phyloP scores from a whole-genome alignment of 2,113 vertebrate species.

The Loxodonta africana region DNA sequence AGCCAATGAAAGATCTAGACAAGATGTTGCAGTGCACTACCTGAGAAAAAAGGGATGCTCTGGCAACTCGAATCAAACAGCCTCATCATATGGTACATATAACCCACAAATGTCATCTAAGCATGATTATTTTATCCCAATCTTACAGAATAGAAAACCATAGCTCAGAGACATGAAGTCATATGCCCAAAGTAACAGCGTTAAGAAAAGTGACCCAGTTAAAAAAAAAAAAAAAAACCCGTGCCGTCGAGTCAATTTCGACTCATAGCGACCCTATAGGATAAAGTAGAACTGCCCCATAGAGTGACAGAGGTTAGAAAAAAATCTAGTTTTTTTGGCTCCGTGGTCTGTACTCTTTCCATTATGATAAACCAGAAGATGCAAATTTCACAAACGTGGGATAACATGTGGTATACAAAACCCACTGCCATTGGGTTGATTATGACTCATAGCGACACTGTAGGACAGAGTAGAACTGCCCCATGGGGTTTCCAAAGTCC shows the following conservation, averaged over 20 bases:
- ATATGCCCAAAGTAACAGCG: not conserved
- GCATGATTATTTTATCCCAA: not conserved
- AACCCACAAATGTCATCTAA: not conserved
- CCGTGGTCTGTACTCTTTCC: not conserved
- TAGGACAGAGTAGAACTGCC: not conserved
- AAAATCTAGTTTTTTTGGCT: constrained; percentile 26
- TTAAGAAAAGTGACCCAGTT: not conserved
- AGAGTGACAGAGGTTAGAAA: not conserved
- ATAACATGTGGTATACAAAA: constrained; percentile 18
- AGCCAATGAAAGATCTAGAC: not conserved
- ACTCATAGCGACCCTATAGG: no score
- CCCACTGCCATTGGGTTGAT: not conserved
- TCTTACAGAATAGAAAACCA: not conserved
- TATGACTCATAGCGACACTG: not conserved
- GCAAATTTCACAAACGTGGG: constrained; percentile 14
- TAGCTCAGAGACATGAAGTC: not conserved
- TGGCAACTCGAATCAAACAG: no score
- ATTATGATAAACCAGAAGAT: not conserved
- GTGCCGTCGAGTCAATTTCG: no score
- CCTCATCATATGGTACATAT: not conserved
- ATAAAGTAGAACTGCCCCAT: no score
- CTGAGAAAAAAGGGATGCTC: not conserved
- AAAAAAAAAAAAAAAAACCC: no score
- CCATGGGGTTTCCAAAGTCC: not conserved
- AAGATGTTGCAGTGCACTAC: not conserved